Percentiles rank a stretch among this genome's conserved stretches.
These are phyloP conservation scores for Hirtodrosophila confusa DNA, from an alignment of 2,888 invertebrate genomes.

Conservation along the genomic window DNA sequence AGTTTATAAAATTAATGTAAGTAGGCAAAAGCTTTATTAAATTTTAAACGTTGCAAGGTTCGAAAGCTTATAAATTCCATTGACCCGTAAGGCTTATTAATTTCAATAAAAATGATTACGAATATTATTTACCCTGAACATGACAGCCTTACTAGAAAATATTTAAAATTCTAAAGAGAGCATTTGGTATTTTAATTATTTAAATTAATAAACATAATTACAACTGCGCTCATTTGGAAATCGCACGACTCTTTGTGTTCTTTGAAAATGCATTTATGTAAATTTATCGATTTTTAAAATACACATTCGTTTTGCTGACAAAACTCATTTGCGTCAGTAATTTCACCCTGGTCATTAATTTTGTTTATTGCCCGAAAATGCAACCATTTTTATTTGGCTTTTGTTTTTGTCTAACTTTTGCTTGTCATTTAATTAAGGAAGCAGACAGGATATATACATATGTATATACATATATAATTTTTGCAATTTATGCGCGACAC, in stretches of 20 bases:
- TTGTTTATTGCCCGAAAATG: constrained; percentile 36
- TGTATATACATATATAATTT: constrained; percentile 44
- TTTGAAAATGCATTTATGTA: constrained; percentile 14
- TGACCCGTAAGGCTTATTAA: too few species aligned
- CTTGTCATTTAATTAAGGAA: constrained; percentile 68
- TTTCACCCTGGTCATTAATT: constrained; percentile 46
- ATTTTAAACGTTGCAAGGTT: too few species aligned
- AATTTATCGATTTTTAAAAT: constrained; percentile 34
- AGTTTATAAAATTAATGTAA: too few species aligned
- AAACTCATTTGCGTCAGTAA: constrained; percentile 43
- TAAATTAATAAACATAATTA: neutral
- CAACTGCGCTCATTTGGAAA: neutral
- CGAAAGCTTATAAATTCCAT: too few species aligned
- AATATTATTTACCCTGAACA: too few species aligned
- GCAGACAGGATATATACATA: constrained; percentile 43
- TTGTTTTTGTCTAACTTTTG: constrained; percentile 27
- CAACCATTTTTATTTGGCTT: constrained; percentile 10
- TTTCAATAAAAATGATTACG: too few species aligned
- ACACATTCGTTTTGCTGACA: constrained; percentile 17
- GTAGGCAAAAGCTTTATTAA: too few species aligned
- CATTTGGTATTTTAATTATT: too few species aligned
- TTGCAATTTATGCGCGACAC: constrained; percentile 61
- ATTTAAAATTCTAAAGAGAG: too few species aligned
- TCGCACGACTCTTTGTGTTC: neutral
- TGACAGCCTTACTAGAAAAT: too few species aligned